Evolutionary conservation across 2,888 invertebrate genomes (phyloP).

Genomic region (Ornithoptera alexandrae): DNA sequence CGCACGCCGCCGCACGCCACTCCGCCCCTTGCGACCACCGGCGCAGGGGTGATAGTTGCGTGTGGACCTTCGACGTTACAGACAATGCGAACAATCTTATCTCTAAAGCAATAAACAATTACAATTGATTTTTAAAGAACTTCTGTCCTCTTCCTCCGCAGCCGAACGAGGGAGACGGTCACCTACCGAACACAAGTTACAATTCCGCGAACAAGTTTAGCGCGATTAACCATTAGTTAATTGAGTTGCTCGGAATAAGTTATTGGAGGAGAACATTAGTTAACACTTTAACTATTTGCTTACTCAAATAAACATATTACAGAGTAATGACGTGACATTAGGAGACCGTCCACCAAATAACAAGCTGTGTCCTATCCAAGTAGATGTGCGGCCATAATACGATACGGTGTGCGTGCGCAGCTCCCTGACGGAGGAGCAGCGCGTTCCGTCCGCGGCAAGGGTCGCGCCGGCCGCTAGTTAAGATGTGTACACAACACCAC

Average conservation of each 20-base stretch:
- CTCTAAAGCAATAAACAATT: conserved; percentile 15
- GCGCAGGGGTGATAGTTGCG: neutral
- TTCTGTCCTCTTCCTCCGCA: conserved; percentile 7
- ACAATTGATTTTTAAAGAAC: conserved; percentile 8
- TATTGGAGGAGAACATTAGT: no score
- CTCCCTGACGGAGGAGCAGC: no score
- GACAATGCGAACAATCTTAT: conserved; percentile 8
- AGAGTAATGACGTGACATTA: no score
- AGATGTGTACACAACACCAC: no score
- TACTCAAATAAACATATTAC: no score
- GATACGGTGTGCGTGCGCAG: no score
- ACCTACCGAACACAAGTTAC: neutral
- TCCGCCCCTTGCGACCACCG: neutral
- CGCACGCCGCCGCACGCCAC: neutral
- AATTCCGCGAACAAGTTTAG: conserved; percentile 10
- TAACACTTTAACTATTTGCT: no score
- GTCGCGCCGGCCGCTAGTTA: no score
- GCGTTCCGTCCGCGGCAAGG: no score
- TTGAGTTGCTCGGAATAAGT: neutral
- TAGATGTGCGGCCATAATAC: no score
- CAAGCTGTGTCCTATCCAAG: no score
- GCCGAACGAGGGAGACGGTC: neutral
- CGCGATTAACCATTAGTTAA: conserved; percentile 8
- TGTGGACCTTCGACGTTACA: neutral
- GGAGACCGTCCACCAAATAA: no score